Base-by-base conservation (phyloP, 2,797 vertebrate species). In the Moxostoma hubbsi region DNA sequence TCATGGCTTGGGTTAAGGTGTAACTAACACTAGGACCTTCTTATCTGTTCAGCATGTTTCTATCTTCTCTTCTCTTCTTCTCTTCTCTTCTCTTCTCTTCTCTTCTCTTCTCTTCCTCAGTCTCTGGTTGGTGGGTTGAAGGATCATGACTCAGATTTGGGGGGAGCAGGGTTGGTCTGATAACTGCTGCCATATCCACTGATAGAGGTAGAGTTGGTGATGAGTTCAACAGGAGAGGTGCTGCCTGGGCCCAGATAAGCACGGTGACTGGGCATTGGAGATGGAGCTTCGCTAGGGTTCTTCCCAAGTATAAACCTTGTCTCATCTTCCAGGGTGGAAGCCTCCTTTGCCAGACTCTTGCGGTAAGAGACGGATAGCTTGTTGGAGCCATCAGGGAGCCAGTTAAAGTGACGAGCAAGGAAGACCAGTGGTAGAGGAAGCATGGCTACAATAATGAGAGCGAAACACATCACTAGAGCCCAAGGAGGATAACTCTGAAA, bases 301-400 rank as follows among this genome's bases (percentile, higher is more conserved):
- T 98, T 99, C 87, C 94, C 93, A 82, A 98, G 94, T 89, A 99
- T 99, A 91, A 99, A 99, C 81, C 98, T 96, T 4, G 98, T 98
- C 92, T 99, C 98, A 0, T 99, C 97, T 79, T 99, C 98, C 81
- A 99, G 85, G 89, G 96, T 98, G 88, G 98, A 99, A 81, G 98
- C 96, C 89, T 99, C 97, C 89, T 99, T 99, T 94, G 98, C 98
- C 95, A 99, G 97, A 76, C 97, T 97, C 82, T 98, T 98, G 83
- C 97, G 97, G 90, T 99, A 99, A 78, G 98, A 97, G 85, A 99
- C 97, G 0, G 97, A 99, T 57, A 99, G 94, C 85, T 96, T 96
- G 58, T 98, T 99, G 91, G 98, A 98, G 84, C 98, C 98, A 0
- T 99, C 98, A 0, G 97, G 96, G 66, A 98, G 86, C 1, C 98